Evolutionary conservation across 2,113 vertebrate species (phyloP).

Genomic region (Scolopax mira): DNA sequence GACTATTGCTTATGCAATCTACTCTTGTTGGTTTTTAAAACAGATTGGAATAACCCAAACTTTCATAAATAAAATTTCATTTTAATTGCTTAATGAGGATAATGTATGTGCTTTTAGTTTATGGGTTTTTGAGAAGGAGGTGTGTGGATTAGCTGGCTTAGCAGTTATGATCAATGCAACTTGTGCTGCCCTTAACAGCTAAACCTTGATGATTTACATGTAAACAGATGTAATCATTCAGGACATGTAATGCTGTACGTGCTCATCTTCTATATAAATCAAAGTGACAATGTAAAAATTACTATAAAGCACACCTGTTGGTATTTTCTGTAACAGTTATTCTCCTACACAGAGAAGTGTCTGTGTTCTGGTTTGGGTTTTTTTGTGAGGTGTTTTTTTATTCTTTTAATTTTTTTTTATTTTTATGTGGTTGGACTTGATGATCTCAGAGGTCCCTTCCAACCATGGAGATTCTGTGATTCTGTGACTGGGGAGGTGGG

Average conservation of each 20-base stretch:
- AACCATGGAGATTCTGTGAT: too few species aligned
- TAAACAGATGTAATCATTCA: background rate
- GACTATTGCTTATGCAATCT: background rate
- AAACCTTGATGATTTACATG: background rate
- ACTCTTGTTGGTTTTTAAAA: conserved; percentile 3
- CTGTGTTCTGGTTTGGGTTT: too few species aligned
- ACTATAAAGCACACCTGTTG: background rate
- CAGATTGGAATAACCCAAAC: conserved; percentile 29
- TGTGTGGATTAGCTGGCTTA: conserved; percentile 2
- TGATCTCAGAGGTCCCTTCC: too few species aligned
- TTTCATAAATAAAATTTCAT: conserved; percentile 52
- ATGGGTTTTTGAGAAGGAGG: background rate
- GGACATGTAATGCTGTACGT: background rate
- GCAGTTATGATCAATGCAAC: conserved; percentile 6
- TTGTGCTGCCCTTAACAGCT: background rate
- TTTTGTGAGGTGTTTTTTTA: too few species aligned
- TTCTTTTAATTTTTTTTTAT: too few species aligned
- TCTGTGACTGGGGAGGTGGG: too few species aligned
- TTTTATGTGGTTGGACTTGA: too few species aligned
- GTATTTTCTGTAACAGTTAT: background rate
- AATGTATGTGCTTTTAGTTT: conserved; percentile 38
- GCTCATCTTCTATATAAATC: background rate
- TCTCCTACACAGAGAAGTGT: background rate
- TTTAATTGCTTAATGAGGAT: conserved; percentile 51
- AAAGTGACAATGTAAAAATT: background rate